Percentiles rank a stretch among this genome's conserved stretches.
These are phyloP conservation scores for Drosophila incognita DNA, from an alignment of 2,888 invertebrate genomes.

Conservation along the genomic window DNA sequence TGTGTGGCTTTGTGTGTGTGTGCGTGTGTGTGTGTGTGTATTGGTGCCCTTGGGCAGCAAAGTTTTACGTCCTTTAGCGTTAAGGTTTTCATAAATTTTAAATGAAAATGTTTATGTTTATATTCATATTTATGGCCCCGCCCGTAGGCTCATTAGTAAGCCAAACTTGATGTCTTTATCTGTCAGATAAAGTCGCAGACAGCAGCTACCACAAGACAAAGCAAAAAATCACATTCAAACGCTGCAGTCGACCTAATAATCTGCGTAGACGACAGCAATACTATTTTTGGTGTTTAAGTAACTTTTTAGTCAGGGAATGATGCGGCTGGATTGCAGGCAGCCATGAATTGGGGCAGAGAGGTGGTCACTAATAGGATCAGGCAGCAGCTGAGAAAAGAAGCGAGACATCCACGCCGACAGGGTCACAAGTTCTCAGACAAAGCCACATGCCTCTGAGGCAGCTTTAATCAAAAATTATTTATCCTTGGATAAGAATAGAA, in stretches of 20 bases:
- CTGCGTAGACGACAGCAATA: background rate
- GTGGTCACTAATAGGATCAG: background rate
- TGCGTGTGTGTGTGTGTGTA: conserved; percentile 2
- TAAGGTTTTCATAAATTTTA: conserved; percentile 63
- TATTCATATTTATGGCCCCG: conserved; percentile 53
- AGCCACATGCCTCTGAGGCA: background rate
- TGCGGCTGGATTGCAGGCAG: background rate
- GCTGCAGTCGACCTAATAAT: conserved; percentile 3
- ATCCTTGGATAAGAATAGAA: background rate
- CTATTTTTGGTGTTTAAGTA: background rate
- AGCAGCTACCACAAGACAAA: background rate
- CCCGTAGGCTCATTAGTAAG: conserved; percentile 58
- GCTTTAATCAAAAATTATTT: background rate
- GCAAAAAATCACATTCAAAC: conserved; percentile 2
- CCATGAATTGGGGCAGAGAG: background rate
- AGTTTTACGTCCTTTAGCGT: conserved; percentile 44
- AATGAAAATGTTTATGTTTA: conserved; percentile 65
- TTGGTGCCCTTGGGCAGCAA: conserved; percentile 32
- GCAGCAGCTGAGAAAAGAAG: background rate
- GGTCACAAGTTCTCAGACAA: background rate
- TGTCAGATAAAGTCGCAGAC: conserved; percentile 28
- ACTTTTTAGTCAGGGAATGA: background rate
- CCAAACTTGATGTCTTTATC: conserved; percentile 55
- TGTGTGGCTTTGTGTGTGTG: background rate
- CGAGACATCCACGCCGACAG: background rate